Evolutionary conservation across 1,140 invertebrate genomes (phyloP).

Genomic region (Maconellicoccus hirsutus): DNA sequence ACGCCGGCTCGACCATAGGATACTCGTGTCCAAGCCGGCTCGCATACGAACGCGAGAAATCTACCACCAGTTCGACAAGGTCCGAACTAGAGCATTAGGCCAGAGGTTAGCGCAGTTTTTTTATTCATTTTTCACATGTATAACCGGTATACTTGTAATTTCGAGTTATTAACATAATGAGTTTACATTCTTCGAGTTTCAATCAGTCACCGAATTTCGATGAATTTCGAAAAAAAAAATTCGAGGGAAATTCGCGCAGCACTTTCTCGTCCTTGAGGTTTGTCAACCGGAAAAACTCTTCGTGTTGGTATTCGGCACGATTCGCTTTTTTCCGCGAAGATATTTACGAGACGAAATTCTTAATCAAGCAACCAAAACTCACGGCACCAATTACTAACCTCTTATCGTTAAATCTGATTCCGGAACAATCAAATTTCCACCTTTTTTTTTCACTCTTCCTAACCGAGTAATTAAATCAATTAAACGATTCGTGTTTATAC

Average conservation of each 20-base stretch:
- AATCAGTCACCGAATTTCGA: conserved; percentile 7
- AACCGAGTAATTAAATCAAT: conserved; percentile 1
- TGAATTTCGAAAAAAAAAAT: neutral
- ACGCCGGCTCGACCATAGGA: too few relatives aligned
- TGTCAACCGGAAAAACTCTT: neutral
- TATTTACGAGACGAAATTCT: neutral
- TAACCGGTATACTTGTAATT: conserved; percentile 9
- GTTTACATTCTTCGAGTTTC: neutral
- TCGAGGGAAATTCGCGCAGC: too few relatives aligned
- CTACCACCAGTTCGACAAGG: neutral
- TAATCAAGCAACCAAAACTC: neutral
- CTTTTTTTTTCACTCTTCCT: neutral
- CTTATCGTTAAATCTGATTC: too few relatives aligned
- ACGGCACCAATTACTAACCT: too few relatives aligned
- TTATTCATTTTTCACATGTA: neutral
- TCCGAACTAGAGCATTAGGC: neutral
- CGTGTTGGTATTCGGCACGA: neutral
- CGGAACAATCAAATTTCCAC: neutral
- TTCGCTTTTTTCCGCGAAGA: neutral
- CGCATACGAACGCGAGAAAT: neutral
- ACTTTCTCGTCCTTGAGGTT: neutral
- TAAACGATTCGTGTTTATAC: neutral
- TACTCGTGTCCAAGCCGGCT: too few relatives aligned
- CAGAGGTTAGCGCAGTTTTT: neutral
- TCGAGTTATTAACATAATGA: conserved; percentile 4